Evolutionary conservation across 1,140 invertebrate species (phyloP), one percentile per base, ranked within the genome.

Genomic region (Micrasema longulum): DNA sequence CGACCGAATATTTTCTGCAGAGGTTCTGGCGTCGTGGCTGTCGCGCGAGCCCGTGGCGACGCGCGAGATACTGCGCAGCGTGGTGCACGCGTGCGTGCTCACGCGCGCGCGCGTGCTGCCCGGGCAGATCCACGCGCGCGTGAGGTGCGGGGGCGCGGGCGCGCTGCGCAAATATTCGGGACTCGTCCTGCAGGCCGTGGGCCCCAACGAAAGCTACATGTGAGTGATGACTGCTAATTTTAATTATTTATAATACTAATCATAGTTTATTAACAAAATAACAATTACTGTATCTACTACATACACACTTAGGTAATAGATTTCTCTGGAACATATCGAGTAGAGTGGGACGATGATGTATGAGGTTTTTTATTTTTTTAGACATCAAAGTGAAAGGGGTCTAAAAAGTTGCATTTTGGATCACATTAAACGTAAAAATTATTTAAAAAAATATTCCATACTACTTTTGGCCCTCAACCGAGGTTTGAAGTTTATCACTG

Each of bases 11-110:
- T 22, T 26, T 48, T 3, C 31, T 14, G 9, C 18, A 71, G 69
- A 10, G n/a, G 7, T 50, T n/a, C 47, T 71, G 3, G 38, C 60
- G 2, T 11, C 31, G 2, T 63, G 55, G 69, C 47, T 71, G 18
- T 11, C 55, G 0, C 20, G 10, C n/a, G 69, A 71, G 47, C 69
- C 69, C 18, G 0, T 31, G 5, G 7, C 14, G 1, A 23, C 64
- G 4, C 35, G 31, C 18, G n/a, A 11, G 0, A 26, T 60, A 14
- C 22, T 69, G 23, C 35, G 18, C 1, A 55, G 48, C 6, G 63
- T 65, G 12, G 14, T 65, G 14, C 23, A 16, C 45, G 16, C 20
- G 14, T 63, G 47, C 23, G 43, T 65, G 45, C 31, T 10, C 35
- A 43, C 11, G 45, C 1, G 45, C 63, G 14, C 6, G n/a, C 11